Base-by-base conservation (phyloP, 2,888 invertebrate species). In the Archaeoteleia sp. region DNA sequence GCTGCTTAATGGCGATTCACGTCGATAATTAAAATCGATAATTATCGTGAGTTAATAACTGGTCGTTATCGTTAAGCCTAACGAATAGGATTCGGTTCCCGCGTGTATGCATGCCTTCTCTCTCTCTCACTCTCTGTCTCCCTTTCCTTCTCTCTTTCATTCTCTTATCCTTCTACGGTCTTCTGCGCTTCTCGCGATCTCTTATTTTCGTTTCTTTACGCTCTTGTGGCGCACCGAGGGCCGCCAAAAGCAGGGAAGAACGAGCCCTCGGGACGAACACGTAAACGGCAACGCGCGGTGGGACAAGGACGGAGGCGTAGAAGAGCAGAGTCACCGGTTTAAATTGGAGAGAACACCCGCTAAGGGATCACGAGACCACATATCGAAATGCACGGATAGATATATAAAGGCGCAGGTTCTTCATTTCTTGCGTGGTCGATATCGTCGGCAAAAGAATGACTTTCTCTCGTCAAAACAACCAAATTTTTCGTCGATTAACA, bases 1-100 rank as follows among this genome's bases (percentile, higher is more conserved):
- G 54, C 43, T 51, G 67, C 63, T 67, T 67, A 67, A 70, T 70
- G 67, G 70, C 67, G 63, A 70, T 67, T 70, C 70, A 70, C 67
- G 76, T 77, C 78, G 82, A 82, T 81, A 80, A 82, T 82, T 82
- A 82, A 83, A 81, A 82, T 81, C 80, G 81, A 82, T 83, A 82
- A 82, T 83, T 81, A 82, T 81, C 81, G 75, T 62, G 75, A 75
- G 75, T 80, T 80, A 81, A 82, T 82, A 82, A 82, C 80, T 79
- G 78, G 79, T 83, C 80, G 81, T 83, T 83, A 82, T 82, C 80
- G 78, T 80, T 74, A 78, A 77, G 74, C 69, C 74, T 74, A 78
- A 77, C 76, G 74, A 74, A 76, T 73, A 76, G 68, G 58, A 63
- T 71, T 70, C 67, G 67, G 66, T 45, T 43, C 57, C 42, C 68